A percentile compares a stretch with the other conserved stretches of the same genome.
These are phyloP conservation scores for Diplodus puntazzo DNA, from an alignment of 2,797 vertebrate species.

Conservation along the genomic window DNA sequence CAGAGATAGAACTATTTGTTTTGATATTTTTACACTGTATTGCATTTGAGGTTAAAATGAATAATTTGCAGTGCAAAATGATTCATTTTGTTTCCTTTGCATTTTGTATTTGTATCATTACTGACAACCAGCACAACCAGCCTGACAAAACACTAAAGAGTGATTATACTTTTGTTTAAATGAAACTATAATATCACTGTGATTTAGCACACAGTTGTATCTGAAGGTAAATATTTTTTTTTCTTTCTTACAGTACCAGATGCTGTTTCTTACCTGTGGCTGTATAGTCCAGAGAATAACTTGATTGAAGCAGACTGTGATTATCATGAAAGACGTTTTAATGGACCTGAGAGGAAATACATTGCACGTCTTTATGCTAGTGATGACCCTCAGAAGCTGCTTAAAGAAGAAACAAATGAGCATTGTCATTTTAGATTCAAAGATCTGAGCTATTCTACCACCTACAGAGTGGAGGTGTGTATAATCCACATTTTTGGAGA, in stretches of 20 bases:
- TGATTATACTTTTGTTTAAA: neutral
- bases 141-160: neutral
- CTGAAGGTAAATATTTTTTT: neutral
- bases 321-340: accelerated
- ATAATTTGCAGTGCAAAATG: no score
- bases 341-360: accelerated
- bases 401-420: accelerated
- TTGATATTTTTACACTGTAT: neutral
- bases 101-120: neutral
- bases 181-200: neutral
- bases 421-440: conserved; percentile 17
- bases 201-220: neutral
- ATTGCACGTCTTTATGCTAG: accelerated
- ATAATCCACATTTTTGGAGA: neutral
- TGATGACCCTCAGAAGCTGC: accelerated
- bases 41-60: neutral
- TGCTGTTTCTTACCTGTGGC: accelerated
- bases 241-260: conserved; percentile 50
- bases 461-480: conserved; percentile 69
- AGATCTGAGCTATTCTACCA: conserved; percentile 75
- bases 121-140: neutral
- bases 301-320: accelerated
- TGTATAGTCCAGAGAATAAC: accelerated
- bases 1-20: no score
- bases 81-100: neutral